Conservation (phyloP, 2,113 vertebrate species). For the Mungos mungo region DNA sequence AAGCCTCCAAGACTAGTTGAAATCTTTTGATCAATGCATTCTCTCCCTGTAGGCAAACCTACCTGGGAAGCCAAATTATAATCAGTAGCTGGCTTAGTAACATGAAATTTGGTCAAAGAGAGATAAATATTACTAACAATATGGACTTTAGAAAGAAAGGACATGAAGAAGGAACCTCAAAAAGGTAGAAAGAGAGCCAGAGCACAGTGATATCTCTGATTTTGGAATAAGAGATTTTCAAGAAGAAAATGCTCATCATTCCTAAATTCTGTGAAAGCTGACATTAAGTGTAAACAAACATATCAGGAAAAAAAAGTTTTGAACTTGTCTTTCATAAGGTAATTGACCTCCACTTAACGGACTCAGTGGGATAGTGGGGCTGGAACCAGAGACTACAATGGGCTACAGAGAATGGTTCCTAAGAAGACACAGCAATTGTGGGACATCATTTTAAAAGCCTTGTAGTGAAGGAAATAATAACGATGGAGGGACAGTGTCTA, state of each 20-base stretch:
- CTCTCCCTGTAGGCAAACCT: background rate
- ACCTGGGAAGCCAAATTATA: slow-evolving; percentile 2
- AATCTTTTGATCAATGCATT: background rate
- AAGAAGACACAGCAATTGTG: background rate
- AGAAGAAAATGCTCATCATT: background rate
- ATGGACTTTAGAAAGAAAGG: background rate
- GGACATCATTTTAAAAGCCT: background rate
- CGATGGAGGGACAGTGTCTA: background rate
- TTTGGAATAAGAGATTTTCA: background rate
- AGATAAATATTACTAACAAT: background rate
- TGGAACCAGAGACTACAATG: background rate
- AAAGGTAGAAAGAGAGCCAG: background rate
- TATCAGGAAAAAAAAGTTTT: background rate
- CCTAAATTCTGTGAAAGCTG: background rate
- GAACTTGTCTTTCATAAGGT: background rate
- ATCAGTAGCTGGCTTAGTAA: background rate
- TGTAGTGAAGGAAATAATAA: background rate
- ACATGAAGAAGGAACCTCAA: background rate
- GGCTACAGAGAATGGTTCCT: background rate
- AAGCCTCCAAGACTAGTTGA: background rate
- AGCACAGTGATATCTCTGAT: background rate
- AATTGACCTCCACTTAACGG: background rate
- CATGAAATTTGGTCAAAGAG: background rate
- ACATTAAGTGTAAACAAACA: background rate
- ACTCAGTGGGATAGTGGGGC: background rate